phyloP scores from a whole-genome alignment of 2,113 vertebrate genomes.

The Crotalus helleri region DNA sequence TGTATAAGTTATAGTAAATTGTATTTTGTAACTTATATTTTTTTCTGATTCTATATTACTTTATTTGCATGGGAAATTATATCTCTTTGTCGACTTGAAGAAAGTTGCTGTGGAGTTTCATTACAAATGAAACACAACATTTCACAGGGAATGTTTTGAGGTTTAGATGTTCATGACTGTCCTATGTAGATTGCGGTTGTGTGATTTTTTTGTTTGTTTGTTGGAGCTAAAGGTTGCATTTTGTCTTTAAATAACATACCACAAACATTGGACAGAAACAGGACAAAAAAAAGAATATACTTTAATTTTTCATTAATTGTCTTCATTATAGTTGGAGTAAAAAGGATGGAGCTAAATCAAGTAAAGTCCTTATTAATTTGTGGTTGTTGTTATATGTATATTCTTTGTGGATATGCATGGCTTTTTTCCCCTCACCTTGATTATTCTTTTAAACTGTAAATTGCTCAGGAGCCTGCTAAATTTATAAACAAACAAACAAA shows the following conservation, averaged over 20 bases:
- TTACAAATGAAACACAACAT: not conserved
- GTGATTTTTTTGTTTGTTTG: not conserved
- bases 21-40: not conserved
- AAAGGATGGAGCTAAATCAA: too few species aligned
- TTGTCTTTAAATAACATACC: not conserved
- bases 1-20: not conserved
- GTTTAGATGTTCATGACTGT: not conserved
- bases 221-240: not conserved
- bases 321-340: not conserved
- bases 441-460: not conserved
- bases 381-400: not conserved
- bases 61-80: not conserved
- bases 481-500: not conserved
- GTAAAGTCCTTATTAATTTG: not conserved
- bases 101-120: not conserved
- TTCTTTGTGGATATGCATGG: not conserved
- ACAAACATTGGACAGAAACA: not conserved
- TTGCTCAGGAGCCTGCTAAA: not conserved
- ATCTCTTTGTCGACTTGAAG: not conserved
- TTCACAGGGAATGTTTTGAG: not conserved
- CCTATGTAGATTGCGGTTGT: not conserved
- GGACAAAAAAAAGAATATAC: not conserved
- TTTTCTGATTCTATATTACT: not conserved
- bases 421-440: not conserved
- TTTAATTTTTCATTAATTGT: not conserved